A percentile compares a stretch with the other conserved stretches of the same genome.
Conservation (phyloP, 2,797 vertebrate genomes). For the Periparus ater region DNA sequence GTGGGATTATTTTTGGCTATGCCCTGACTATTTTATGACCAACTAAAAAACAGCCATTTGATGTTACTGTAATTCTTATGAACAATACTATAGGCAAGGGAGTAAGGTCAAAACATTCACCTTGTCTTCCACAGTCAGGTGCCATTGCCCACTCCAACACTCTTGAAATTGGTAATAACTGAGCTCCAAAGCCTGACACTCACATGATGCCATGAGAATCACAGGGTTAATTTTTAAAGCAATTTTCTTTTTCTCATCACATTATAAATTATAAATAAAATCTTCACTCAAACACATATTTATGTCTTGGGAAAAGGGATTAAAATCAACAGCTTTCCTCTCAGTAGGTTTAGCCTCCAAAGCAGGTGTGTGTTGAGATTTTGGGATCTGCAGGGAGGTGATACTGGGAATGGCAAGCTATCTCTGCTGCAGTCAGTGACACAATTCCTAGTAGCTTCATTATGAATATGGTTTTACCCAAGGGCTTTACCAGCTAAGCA, state of each 20-base stretch:
- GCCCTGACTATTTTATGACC: neutral
- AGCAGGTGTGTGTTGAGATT: neutral
- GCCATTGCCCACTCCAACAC: neutral
- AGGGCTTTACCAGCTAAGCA: conserved; percentile 3
- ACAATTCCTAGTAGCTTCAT: neutral
- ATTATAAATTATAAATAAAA: neutral
- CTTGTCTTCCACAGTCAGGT: neutral
- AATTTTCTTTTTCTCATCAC: neutral
- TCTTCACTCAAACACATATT: neutral
- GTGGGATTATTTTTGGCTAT: neutral
- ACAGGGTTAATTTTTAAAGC: neutral
- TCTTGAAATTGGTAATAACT: neutral
- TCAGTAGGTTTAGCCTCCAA: neutral
- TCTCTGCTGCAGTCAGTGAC: neutral
- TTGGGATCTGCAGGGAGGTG: neutral
- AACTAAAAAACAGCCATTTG: neutral
- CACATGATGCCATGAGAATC: neutral
- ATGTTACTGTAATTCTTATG: neutral
- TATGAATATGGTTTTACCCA: neutral
- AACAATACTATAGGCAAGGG: neutral
- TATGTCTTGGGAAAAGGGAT: neutral
- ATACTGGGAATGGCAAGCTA: neutral
- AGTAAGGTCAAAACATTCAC: neutral
- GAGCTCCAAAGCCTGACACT: neutral
- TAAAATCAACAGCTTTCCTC: neutral